Evolutionary conservation across 53 echinoderm and acorn worm species (phyloP).

Genomic region (Holothuria leucospilota): DNA sequence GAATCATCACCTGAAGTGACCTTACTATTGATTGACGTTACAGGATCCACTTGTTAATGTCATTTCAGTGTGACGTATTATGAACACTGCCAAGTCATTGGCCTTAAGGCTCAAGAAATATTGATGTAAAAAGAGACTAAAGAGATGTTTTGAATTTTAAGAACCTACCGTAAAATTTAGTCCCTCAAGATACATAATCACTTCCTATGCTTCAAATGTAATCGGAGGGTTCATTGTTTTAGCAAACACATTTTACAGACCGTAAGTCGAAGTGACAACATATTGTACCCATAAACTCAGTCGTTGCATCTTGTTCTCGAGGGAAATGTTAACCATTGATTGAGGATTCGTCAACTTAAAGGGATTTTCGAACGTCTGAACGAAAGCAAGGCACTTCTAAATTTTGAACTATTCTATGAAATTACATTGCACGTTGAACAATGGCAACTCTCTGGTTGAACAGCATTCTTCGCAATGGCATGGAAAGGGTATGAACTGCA

Average conservation of each 20-base stretch:
- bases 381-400: no score
- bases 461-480: no score
- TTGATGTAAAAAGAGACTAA: background rate
- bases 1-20: no score
- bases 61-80: no score
- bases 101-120: background rate
- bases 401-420: no score
- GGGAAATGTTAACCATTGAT: slow-evolving; percentile 7
- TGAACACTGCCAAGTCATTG: slow-evolving; percentile 4
- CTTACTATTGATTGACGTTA: no score
- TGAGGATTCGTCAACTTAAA: background rate
- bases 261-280: slow-evolving; percentile 12
- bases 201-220: background rate
- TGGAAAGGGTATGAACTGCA: no score
- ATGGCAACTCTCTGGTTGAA: no score
- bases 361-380: background rate
- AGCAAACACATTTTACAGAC: slow-evolving; percentile 3
- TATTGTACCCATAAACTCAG: background rate
- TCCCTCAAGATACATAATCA: background rate
- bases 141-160: slow-evolving; percentile 17
- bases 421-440: no score
- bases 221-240: background rate
- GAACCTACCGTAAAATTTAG: background rate
- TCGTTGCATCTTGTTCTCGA: background rate
- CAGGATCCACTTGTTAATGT: no score